Conservation (phyloP, 2,797 vertebrate genomes). For the Tauraco hartlaubi region DNA sequence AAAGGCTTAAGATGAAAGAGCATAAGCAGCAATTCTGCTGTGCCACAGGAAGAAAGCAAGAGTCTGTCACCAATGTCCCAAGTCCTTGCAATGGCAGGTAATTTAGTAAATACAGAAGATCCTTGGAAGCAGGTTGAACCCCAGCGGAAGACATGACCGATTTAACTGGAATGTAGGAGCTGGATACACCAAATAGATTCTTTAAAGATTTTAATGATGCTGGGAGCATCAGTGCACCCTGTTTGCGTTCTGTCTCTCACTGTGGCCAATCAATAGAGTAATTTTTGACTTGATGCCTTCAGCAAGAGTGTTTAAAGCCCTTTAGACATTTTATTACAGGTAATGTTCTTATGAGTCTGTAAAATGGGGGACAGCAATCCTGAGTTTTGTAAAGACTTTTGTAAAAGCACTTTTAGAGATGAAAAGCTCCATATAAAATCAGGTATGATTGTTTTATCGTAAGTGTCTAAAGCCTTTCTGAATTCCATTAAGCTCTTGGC, state of each 20-base stretch:
- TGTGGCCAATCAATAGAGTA: neutral
- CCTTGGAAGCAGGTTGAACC: neutral
- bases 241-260: neutral
- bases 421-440: conserved; percentile 47
- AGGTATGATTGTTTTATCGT: conserved; percentile 41
- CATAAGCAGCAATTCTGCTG: neutral
- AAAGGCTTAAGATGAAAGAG: neutral
- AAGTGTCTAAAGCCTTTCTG: conserved; percentile 25
- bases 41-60: neutral
- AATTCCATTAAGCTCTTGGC: conserved; percentile 38
- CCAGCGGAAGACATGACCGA: neutral
- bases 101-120: neutral
- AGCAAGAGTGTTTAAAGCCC: conserved; percentile 23
- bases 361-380: neutral
- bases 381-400: conserved; percentile 46
- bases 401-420: conserved; percentile 35
- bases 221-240: neutral
- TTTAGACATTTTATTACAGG: conserved; percentile 27
- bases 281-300: conserved; percentile 33
- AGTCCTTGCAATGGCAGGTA: neutral
- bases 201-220: neutral
- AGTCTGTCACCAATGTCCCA: neutral
- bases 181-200: neutral
- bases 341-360: conserved; percentile 21
- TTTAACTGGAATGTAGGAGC: neutral